phyloP scores from a whole-genome alignment of 1,140 invertebrate genomes.

The Sinonovacula constricta region DNA sequence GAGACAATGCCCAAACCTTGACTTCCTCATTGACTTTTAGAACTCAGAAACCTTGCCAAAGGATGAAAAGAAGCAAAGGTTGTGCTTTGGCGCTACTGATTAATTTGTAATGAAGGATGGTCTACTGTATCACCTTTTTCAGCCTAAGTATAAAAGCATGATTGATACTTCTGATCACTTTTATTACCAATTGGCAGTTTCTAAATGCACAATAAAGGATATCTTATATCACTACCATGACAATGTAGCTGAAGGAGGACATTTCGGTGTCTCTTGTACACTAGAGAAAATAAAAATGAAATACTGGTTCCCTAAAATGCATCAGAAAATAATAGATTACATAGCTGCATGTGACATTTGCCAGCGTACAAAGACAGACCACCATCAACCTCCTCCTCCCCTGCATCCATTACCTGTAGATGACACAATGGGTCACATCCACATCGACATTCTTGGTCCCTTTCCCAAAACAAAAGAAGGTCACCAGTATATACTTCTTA shows the following conservation, averaged over 20 bases:
- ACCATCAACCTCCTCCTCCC: neutral
- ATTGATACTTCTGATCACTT: neutral
- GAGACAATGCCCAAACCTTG: no score
- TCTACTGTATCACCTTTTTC: no score
- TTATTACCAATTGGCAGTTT: slow-evolving; percentile 18
- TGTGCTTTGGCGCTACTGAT: slow-evolving; percentile 11
- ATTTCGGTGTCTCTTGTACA: slow-evolving; percentile 16
- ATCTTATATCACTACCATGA: no score
- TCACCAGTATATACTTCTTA: slow-evolving; percentile 24
- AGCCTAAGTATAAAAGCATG: slow-evolving; percentile 9
- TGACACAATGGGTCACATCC: slow-evolving; percentile 5
- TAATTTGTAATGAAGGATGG: slow-evolving; percentile 33
- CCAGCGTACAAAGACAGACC: slow-evolving; percentile 7
- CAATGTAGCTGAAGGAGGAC: no score
- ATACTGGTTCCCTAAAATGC: slow-evolving; percentile 25
- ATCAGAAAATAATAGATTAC: slow-evolving; percentile 16
- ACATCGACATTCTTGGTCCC: slow-evolving; percentile 34
- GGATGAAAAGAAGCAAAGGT: slow-evolving; percentile 30
- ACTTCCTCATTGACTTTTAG: no score
- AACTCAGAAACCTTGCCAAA: slow-evolving; percentile 11
- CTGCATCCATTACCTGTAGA: slow-evolving; percentile 21
- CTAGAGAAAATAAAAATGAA: neutral
- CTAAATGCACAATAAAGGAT: neutral
- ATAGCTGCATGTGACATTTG: slow-evolving; percentile 14
- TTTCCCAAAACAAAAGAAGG: slow-evolving; percentile 30